Evolutionary conservation across 37 sponge, comb jelly and placozoan genomes (phyloP).

Genomic region (Amphimedon queenslandica): DNA sequence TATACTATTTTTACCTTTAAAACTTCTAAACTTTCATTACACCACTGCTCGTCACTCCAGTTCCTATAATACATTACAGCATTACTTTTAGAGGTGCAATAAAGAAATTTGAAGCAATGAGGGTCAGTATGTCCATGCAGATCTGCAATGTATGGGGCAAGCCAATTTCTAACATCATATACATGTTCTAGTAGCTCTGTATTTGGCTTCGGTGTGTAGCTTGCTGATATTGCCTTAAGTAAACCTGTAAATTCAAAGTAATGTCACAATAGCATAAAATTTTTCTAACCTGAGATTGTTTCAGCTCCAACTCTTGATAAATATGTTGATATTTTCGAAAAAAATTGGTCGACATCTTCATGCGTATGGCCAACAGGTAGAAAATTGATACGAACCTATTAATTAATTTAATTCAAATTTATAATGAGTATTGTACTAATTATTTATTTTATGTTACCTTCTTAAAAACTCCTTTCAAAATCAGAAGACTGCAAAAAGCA

Average conservation of each 20-base stretch:
- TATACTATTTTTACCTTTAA: too few relatives aligned
- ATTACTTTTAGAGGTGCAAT: too few relatives aligned
- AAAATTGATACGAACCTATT: slow-evolving; percentile 11
- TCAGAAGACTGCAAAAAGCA: slow-evolving; percentile 16
- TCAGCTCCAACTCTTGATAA: neutral
- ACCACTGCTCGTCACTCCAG: too few relatives aligned
- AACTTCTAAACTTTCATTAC: too few relatives aligned
- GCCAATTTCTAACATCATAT: neutral
- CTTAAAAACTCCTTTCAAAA: neutral
- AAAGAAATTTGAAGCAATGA: neutral
- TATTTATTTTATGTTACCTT: slow-evolving; percentile 12
- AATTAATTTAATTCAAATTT: neutral
- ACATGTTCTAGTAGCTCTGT: neutral
- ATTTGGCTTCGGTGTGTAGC: neutral
- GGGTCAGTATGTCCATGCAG: neutral
- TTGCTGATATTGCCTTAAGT: too few relatives aligned
- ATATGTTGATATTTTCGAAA: neutral
- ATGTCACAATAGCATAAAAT: too few relatives aligned
- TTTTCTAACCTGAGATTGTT: neutral
- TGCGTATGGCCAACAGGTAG: slow-evolving; percentile 22
- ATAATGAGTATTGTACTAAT: neutral
- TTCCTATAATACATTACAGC: too few relatives aligned
- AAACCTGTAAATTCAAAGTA: too few relatives aligned
- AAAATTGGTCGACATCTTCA: slow-evolving; percentile 9
- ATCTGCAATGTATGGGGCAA: neutral